Conservation (phyloP, 2,113 vertebrate species). For the Syngnathus typhle region DNA sequence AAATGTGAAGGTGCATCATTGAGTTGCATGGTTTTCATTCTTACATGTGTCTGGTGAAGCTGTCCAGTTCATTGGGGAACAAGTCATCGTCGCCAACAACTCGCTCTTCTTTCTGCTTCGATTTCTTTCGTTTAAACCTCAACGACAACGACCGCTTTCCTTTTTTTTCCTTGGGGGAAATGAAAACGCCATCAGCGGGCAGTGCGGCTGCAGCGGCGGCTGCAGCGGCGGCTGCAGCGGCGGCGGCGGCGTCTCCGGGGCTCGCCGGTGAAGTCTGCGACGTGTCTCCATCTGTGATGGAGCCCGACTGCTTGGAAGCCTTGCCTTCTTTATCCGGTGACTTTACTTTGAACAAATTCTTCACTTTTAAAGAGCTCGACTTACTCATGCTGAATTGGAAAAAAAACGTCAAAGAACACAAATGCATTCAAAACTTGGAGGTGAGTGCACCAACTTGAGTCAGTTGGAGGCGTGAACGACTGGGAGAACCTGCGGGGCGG, state of each 20-base stretch:
- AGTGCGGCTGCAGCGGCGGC: neutral
- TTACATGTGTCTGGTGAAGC: conserved; percentile 42
- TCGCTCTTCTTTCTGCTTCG: conserved; percentile 20
- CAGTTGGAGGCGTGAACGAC: conserved; percentile 7
- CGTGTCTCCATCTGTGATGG: conserved; percentile 27
- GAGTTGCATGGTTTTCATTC: neutral
- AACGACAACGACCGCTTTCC: conserved; percentile 25
- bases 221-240: no score
- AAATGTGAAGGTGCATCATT: neutral
- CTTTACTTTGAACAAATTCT: conserved; percentile 40
- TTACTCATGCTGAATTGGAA: conserved; percentile 48
- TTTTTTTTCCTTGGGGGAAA: conserved; percentile 48
- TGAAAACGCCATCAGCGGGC: neutral
- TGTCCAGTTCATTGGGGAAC: conserved; percentile 40
- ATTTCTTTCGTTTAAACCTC: conserved; percentile 44
- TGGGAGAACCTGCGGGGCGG: conserved; percentile 33
- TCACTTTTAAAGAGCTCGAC: conserved; percentile 44
- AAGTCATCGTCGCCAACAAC: conserved; percentile 33
- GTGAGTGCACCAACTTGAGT: neutral
- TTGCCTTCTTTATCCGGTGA: conserved; percentile 44
- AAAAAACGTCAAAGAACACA: neutral
- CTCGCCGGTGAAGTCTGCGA: neutral
- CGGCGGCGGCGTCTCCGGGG: conserved; percentile 5
- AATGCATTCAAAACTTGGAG: neutral
- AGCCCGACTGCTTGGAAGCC: conserved; percentile 10